Base-by-base conservation (phyloP, 1,140 invertebrate species). In the Drosophila ironensis region DNA sequence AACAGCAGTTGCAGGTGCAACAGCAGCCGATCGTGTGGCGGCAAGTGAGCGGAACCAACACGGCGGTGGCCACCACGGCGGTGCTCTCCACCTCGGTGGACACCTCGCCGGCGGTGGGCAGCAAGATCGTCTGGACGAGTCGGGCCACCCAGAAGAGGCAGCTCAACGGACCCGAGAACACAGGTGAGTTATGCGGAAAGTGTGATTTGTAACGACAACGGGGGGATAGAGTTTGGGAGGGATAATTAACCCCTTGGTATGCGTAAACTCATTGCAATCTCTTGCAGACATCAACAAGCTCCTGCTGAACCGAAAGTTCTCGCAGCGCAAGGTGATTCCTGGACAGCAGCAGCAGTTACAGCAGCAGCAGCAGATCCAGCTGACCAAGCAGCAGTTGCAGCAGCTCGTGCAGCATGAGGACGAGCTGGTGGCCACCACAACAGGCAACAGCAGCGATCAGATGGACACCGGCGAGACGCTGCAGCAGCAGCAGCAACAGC, bases 161-260 rank as follows among this genome's bases (percentile, higher is more conserved):
- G 44, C 37, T 86, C 0, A 89, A 89, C 48, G 88, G 88, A 37
- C 88, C 88, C 5, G 88, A 89, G 33, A 88, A 81, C n/a, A 89
- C 87, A 76, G 84, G 88, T 89, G 41, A 76, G 70, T 17, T 17
- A n/a, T n/a, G n/a, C n/a, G n/a, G n/a, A n/a, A n/a, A n/a, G n/a
- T n/a, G n/a, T n/a, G n/a, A n/a, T n/a, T n/a, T n/a, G n/a, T n/a
- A n/a, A n/a, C n/a, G n/a, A n/a, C n/a, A n/a, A n/a, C n/a, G n/a
- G n/a, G n/a, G n/a, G n/a, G n/a, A n/a, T n/a, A n/a, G n/a, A n/a
- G n/a, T n/a, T n/a, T n/a, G n/a, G n/a, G n/a, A n/a, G n/a, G n/a
- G n/a, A n/a, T n/a, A n/a, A n/a, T n/a, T n/a, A n/a, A n/a, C n/a
- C n/a, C n/a, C n/a, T n/a, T n/a, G n/a, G n/a, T n/a, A n/a, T n/a